Evolutionary conservation across 2,888 invertebrate genomes (phyloP).

Genomic region (Amphimallon solstitiale): DNA sequence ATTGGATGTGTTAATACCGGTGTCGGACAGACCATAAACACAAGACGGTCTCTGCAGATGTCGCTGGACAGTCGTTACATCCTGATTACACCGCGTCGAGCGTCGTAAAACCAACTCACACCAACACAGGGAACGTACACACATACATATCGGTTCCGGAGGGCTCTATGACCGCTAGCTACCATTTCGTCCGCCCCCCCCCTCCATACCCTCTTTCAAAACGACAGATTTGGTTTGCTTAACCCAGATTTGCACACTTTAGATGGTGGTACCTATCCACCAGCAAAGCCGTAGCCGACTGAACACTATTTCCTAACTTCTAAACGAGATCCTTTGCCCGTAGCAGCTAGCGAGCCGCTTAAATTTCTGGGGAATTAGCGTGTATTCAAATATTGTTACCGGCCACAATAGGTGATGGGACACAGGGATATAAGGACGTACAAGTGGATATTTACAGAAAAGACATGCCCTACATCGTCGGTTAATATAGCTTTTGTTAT

Average conservation of each 20-base stretch:
- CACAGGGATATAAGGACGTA: slow-evolving; percentile 17
- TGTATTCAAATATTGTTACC: slow-evolving; percentile 28
- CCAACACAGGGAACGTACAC: slow-evolving; percentile 5
- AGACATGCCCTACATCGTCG: slow-evolving; percentile 3
- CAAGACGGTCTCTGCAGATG: slow-evolving; percentile 63
- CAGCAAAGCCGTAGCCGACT: neutral
- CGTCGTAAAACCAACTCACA: slow-evolving; percentile 53
- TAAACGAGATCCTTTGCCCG: slow-evolving; percentile 18
- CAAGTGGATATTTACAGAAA: slow-evolving; percentile 19
- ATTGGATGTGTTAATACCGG: slow-evolving; percentile 65
- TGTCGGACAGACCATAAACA: slow-evolving; percentile 63
- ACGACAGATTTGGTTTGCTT: slow-evolving; percentile 46
- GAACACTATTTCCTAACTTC: slow-evolving; percentile 26
- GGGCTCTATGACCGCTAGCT: slow-evolving; percentile 24
- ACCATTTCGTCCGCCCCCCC: slow-evolving; percentile 15
- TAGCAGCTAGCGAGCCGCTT: slow-evolving; percentile 13
- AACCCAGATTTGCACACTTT: slow-evolving; percentile 41
- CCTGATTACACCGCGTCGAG: slow-evolving; percentile 58
- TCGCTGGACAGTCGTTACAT: slow-evolving; percentile 61
- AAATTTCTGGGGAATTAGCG: slow-evolving; percentile 31
- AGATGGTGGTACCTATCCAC: slow-evolving; percentile 18
- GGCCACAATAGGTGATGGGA: slow-evolving; percentile 24
- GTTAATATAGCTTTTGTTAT: slow-evolving; percentile 20
- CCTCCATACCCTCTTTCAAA: slow-evolving; percentile 29
- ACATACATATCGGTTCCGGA: slow-evolving; percentile 15